Conservation (phyloP, 1,140 invertebrate species). For the Ceratitis capitata region DNA sequence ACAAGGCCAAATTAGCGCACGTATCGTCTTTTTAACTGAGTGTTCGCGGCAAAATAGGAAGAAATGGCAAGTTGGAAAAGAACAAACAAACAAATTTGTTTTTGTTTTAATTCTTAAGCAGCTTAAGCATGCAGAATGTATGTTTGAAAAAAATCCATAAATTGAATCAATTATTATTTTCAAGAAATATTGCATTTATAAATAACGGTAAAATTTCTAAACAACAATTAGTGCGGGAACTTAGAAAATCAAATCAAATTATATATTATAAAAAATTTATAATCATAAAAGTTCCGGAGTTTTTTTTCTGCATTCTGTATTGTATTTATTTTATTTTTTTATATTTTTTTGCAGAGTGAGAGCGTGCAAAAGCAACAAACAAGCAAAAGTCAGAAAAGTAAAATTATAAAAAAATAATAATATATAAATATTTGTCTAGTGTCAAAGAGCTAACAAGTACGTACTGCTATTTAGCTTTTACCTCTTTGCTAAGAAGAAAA, state of each 20-base stretch:
- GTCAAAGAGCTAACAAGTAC: too few species aligned
- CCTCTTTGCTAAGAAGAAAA: too few species aligned
- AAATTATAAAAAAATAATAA: neutral
- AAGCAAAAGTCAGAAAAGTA: neutral
- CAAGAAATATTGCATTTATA: neutral
- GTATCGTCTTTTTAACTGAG: constrained; percentile 63
- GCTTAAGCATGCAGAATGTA: constrained; percentile 3
- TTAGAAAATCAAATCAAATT: neutral
- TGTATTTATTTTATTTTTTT: too few species aligned
- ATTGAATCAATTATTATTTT: neutral
- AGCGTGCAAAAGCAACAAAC: neutral
- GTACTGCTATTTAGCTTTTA: too few species aligned
- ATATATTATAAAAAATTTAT: neutral
- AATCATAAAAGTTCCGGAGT: neutral
- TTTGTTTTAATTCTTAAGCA: constrained; percentile 17
- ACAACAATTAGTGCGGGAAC: neutral
- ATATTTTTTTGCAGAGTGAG: too few species aligned
- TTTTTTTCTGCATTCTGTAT: neutral
- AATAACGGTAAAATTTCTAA: neutral
- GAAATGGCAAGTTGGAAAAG: constrained; percentile 29
- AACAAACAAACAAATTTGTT: neutral
- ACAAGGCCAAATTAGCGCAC: constrained; percentile 65
- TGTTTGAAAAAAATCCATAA: too few species aligned
- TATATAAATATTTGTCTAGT: too few species aligned
- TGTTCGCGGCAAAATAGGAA: constrained; percentile 1